Conservation (phyloP, 2,888 invertebrate species). For the Aspidiotus rigidus region DNA sequence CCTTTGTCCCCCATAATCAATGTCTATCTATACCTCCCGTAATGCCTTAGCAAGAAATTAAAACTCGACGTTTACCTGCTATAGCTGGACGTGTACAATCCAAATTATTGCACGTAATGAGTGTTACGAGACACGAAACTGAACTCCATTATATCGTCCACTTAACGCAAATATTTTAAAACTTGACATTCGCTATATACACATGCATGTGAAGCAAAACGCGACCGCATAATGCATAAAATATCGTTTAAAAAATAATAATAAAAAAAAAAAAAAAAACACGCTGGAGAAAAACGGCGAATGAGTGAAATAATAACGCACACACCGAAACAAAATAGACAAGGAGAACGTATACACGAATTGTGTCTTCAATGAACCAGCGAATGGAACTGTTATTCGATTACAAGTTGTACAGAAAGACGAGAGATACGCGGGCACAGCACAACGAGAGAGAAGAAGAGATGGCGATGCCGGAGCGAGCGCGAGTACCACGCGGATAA, state of each 20-base stretch:
- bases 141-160: conserved; percentile 20
- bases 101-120: too few species aligned
- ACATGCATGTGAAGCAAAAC: neutral
- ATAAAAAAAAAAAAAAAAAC: too few species aligned
- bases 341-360: neutral
- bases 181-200: conserved; percentile 8
- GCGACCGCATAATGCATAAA: too few species aligned
- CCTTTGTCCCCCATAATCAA: too few species aligned
- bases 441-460: neutral
- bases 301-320: neutral
- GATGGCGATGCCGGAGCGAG: neutral
- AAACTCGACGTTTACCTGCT: too few species aligned
- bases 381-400: neutral
- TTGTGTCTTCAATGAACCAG: neutral
- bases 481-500: neutral
- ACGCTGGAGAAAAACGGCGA: neutral
- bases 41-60: too few species aligned
- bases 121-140: conserved; percentile 8
- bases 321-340: neutral
- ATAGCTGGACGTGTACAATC: too few species aligned
- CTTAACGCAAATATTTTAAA: conserved; percentile 11
- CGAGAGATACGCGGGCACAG: neutral
- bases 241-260: too few species aligned
- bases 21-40: too few species aligned
- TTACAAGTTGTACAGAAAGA: neutral